These are phyloP conservation scores for Chondrilla cf. caribensis DNA, from an alignment of 37 sponge, comb jelly and placozoan genomes.

Conservation along the genomic window DNA sequence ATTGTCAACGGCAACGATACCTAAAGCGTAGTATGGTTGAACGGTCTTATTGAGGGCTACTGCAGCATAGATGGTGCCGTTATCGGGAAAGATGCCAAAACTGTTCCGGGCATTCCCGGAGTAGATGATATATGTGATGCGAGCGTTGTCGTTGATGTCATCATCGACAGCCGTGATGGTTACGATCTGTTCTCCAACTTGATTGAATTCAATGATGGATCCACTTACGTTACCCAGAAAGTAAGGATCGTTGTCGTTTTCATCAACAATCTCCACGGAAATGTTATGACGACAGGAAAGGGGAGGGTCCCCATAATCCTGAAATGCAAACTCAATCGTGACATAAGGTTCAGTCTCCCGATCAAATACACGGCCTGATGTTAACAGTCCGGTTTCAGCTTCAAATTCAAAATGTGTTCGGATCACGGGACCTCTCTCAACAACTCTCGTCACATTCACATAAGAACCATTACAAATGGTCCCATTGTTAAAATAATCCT, in stretches of 20 bases:
- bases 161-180: constrained; percentile 46
- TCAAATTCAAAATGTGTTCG: constrained; percentile 14
- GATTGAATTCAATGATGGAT: constrained; percentile 46
- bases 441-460: background rate
- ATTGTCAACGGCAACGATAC: constrained; percentile 25
- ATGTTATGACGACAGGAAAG: constrained; percentile 34
- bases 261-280: constrained; percentile 56
- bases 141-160: constrained; percentile 65
- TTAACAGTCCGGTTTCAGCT: constrained; percentile 29
- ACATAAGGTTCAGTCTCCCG: constrained; percentile 47
- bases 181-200: constrained; percentile 28
- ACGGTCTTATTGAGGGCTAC: constrained; percentile 45
- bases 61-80: constrained; percentile 41
- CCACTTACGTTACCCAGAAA: constrained; percentile 38
- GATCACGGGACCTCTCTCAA: background rate
- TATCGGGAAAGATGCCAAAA: constrained; percentile 41
- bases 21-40: constrained; percentile 16
- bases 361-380: constrained; percentile 39
- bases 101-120: constrained; percentile 23
- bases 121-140: constrained; percentile 42
- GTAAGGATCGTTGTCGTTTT: constrained; percentile 63
- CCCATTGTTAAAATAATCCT: background rate
- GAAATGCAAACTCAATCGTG: constrained; percentile 30
- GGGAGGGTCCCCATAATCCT: constrained; percentile 45
- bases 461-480: background rate